Percentiles rank a stretch among this genome's conserved stretches.
phyloP scores from a whole-genome alignment of 2,797 vertebrate species.

The Pelobates cultripes region DNA sequence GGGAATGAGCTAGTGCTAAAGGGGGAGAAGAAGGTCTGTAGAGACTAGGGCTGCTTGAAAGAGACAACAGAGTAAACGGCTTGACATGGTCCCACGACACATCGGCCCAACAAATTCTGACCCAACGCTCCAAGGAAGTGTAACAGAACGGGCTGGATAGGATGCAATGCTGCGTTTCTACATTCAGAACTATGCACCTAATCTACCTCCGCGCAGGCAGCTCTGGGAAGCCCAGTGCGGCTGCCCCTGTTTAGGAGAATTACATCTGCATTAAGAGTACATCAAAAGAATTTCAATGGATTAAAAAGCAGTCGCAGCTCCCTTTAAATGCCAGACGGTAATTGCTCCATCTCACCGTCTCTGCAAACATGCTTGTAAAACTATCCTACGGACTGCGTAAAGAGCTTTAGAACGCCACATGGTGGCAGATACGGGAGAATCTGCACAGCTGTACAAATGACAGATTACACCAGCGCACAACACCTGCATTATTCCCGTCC shows the following conservation, averaged over 20 bases:
- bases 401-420: background rate
- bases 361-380: constrained; percentile 19
- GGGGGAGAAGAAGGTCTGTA: background rate
- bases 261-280: constrained; percentile 9
- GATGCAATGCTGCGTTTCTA: background rate
- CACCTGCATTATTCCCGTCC: constrained; percentile 15
- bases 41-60: too few relatives aligned
- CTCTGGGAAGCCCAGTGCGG: background rate
- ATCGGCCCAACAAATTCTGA: too few relatives aligned
- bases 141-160: background rate
- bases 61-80: too few relatives aligned
- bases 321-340: constrained; percentile 21
- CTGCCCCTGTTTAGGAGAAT: constrained; percentile 8
- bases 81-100: too few relatives aligned
- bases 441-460: constrained; percentile 31
- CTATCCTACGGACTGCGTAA: background rate
- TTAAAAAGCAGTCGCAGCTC: background rate
- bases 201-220: background rate
- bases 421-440: background rate
- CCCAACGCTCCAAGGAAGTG: too few relatives aligned
- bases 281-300: constrained; percentile 1
- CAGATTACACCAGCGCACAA: constrained; percentile 1
- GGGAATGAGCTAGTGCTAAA: background rate
- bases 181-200: background rate
- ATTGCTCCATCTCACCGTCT: constrained; percentile 22